Base-by-base conservation (phyloP, 2,888 invertebrate genomes). In the Encarsia formosa region DNA sequence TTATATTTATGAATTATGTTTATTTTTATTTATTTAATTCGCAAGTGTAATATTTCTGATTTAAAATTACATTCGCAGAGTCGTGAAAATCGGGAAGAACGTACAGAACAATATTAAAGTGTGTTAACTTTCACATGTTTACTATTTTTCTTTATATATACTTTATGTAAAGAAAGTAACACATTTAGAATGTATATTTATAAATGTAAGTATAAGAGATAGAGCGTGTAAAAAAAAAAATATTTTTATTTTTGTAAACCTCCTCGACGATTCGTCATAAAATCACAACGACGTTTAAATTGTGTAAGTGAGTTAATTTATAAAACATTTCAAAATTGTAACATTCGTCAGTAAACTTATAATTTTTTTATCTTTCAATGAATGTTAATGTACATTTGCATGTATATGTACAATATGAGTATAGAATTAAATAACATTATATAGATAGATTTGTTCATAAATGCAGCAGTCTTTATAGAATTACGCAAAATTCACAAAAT, bases 371-470 rank as follows among this genome's bases (percentile, higher is more conserved):
- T 41, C 52, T 50, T 48, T 20, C 45, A 51, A 42, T 50, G 20
- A 42, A 54, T 49, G 50, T 37, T 52, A 50, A 54, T 50, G 48
- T 52, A 56, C 52, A 52, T 56, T 50, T 40, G 40, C 42, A 47
- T 45, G 31, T 52, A 39, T 56, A 53, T 57, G 53, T 51, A 53
- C 53, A 57, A 56, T 56, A 50, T 47, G 49, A 48, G 50, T 56
- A 50, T 56, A 48, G 50, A 47, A 44, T 41, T 47, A 45, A 35
- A 48, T 56, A 56, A 57, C 56, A 51, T 56, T 56, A 56, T 51
- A 42, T 53, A 50, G 47, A 53, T 53, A 53, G 38, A 56, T 56
- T 53, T 56, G 44, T 50, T 53, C 32, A 53, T 53, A 38, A 4
- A 53, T 44, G 40, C 50, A 56, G 52, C 52, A 53, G 50, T 52